phyloP scores from a whole-genome alignment of 1,140 invertebrate genomes.

The Zeugodacus cucurbitae region DNA sequence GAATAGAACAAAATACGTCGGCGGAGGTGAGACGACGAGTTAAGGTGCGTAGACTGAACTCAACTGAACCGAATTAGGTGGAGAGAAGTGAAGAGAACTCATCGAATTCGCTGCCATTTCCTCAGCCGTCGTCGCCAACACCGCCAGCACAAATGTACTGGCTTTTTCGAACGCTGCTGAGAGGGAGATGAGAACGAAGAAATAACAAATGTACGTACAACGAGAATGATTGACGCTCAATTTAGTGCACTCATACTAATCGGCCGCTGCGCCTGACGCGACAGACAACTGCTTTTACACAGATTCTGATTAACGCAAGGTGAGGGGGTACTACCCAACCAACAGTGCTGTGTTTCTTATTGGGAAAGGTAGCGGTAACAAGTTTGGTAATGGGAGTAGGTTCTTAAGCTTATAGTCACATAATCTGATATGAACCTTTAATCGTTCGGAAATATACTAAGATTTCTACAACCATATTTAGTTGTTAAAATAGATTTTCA shows the following conservation, averaged over 20 bases:
- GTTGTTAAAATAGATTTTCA: no score
- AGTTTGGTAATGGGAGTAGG: no score
- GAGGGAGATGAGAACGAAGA: constrained; percentile 32
- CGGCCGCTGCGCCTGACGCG: not conserved
- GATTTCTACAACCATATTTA: no score
- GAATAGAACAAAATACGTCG: constrained; percentile 39
- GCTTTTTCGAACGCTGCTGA: not conserved
- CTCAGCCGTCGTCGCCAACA: not conserved
- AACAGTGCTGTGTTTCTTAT: constrained; percentile 29
- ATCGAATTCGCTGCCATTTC: constrained; percentile 9
- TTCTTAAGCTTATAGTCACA: no score
- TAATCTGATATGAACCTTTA: no score
- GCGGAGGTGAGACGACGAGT: constrained; percentile 42
- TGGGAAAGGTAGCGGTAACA: constrained; percentile 30
- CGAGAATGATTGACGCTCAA: constrained; percentile 34
- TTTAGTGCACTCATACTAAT: constrained; percentile 30
- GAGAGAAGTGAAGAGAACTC: constrained; percentile 39
- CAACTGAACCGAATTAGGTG: constrained; percentile 37
- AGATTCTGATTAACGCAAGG: not conserved
- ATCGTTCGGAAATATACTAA: no score
- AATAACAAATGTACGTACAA: constrained; percentile 12
- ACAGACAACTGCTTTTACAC: not conserved
- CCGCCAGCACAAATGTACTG: not conserved
- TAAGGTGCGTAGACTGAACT: constrained; percentile 36
- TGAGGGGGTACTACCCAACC: not conserved